These are phyloP conservation scores for Octopus sinensis DNA, from an alignment of 1,140 invertebrate species.

Conservation along the genomic window DNA sequence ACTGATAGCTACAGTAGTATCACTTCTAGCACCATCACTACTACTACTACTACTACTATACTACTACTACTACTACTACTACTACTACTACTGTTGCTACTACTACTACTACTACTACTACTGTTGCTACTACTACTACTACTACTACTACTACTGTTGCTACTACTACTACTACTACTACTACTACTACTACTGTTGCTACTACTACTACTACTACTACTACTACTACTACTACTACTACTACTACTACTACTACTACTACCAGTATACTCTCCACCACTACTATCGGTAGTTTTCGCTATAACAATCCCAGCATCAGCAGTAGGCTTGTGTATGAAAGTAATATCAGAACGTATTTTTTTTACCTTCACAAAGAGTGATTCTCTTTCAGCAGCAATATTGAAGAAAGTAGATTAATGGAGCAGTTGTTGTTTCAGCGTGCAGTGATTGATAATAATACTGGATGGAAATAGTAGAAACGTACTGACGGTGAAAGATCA, in stretches of 20 bases:
- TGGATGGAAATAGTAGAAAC: too few species aligned
- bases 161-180: constrained; percentile 12
- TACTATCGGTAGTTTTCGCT: too few species aligned
- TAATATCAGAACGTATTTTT: too few species aligned
- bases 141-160: constrained; percentile 19
- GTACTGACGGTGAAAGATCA: too few species aligned
- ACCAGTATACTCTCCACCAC: neutral
- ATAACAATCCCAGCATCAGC: too few species aligned
- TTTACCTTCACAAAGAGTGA: too few species aligned
- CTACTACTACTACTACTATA: constrained; percentile 13
- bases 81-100: constrained; percentile 20
- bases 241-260: constrained; percentile 21
- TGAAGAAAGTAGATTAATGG: too few species aligned
- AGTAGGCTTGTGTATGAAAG: too few species aligned
- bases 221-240: constrained; percentile 19
- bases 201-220: constrained; percentile 19
- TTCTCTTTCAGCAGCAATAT: too few species aligned
- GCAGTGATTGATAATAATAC: too few species aligned
- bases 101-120: constrained; percentile 19
- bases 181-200: constrained; percentile 19
- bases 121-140: constrained; percentile 21
- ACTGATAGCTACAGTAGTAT: too few species aligned
- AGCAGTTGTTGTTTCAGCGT: too few species aligned
- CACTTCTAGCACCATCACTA: neutral
- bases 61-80: constrained; percentile 17